Percentiles rank a stretch among this genome's conserved stretches.
phyloP scores from a whole-genome alignment of 2,113 vertebrate species.

The Physeter macrocephalus region DNA sequence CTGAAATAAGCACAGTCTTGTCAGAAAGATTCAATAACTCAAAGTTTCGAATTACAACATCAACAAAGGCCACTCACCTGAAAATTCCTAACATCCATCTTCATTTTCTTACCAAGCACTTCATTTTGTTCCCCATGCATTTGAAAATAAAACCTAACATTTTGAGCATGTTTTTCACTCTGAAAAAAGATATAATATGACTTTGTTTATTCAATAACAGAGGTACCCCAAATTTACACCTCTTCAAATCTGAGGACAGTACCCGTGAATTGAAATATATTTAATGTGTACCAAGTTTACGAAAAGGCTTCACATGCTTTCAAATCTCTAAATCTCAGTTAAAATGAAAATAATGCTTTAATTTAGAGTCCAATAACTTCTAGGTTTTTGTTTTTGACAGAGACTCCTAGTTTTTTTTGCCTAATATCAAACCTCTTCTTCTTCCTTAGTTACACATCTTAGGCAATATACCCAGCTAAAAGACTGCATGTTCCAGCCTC shows the following conservation, averaged over 20 bases:
- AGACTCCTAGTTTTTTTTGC: neutral
- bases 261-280: neutral
- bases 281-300: neutral
- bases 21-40: constrained; percentile 18
- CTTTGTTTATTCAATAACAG: constrained; percentile 47
- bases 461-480: neutral
- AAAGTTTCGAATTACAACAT: neutral
- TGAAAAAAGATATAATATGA: constrained; percentile 69
- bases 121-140: constrained; percentile 74
- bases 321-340: neutral
- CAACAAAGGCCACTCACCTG: constrained; percentile 72
- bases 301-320: neutral
- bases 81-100: constrained; percentile 33
- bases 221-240: neutral
- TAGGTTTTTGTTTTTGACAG: neutral
- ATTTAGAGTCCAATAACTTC: constrained; percentile 10
- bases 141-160: constrained; percentile 84
- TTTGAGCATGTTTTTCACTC: constrained; percentile 89
- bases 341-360: constrained; percentile 19
- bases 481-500: neutral
- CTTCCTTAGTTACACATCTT: neutral
- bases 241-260: constrained; percentile 6
- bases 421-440: neutral
- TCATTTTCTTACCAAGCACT: constrained; percentile 58
- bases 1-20: constrained; percentile 76